phyloP scores from a whole-genome alignment of 2,888 invertebrate genomes.

The Acleris emargana region DNA sequence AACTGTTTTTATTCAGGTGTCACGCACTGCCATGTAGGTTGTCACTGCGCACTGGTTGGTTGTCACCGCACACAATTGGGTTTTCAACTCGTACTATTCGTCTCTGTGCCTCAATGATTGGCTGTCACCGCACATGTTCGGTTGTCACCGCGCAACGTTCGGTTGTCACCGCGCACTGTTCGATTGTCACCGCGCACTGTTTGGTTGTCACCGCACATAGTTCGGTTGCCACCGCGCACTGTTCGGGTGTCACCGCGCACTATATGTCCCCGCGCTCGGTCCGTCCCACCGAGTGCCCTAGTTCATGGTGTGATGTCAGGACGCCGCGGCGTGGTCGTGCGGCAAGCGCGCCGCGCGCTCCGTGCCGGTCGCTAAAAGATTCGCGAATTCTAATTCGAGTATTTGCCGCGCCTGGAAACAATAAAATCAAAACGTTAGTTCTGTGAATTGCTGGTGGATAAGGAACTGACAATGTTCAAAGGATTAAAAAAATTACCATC shows the following conservation, averaged over 20 bases:
- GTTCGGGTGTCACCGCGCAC: not conserved
- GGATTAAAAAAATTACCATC: too few species aligned
- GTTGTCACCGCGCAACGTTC: not conserved
- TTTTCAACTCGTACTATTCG: too few species aligned
- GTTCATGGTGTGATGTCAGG: slow-evolving; percentile 74
- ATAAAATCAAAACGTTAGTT: not conserved
- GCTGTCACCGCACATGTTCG: not conserved
- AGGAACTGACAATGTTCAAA: too few species aligned
- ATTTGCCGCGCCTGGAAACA: slow-evolving; percentile 92
- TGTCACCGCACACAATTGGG: too few species aligned
- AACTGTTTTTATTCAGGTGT: slow-evolving; percentile 36
- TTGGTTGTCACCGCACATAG: not conserved
- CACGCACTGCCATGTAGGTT: not conserved
- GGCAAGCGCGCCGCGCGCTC: slow-evolving; percentile 87
- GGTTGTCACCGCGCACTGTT: not conserved
- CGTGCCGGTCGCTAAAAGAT: slow-evolving; percentile 92
- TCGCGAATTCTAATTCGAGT: slow-evolving; percentile 95
- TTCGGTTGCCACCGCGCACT: not conserved
- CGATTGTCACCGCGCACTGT: not conserved
- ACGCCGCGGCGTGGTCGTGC: slow-evolving; percentile 65
- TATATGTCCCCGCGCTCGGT: slow-evolving; percentile 36
- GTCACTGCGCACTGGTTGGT: not conserved
- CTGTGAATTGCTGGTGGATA: too few species aligned
- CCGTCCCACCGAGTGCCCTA: slow-evolving; percentile 42
- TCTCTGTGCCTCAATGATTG: too few species aligned